A percentile compares a stretch with the other conserved stretches of the same genome.
These are phyloP conservation scores for Eonycteris spelaea DNA, from an alignment of 2,113 vertebrate species.

Conservation along the genomic window DNA sequence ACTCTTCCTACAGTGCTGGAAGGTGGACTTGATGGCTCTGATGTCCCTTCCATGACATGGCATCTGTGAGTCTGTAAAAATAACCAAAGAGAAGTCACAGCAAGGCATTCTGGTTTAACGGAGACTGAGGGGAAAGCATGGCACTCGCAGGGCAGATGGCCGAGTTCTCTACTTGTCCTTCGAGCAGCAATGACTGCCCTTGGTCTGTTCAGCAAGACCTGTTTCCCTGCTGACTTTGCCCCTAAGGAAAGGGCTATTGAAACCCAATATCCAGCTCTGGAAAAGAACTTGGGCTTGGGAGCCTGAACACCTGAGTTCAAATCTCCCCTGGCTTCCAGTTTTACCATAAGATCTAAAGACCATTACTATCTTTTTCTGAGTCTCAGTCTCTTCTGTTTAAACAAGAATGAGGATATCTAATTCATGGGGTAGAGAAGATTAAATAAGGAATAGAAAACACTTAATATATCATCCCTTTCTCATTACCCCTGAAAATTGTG, in stretches of 20 bases:
- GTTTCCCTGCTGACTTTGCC: background rate
- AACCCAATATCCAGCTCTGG: background rate
- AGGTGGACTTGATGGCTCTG: background rate
- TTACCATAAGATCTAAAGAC: background rate
- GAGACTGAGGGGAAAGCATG: accelerated
- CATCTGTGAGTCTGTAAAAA: background rate
- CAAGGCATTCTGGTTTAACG: background rate
- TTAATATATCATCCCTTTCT: background rate
- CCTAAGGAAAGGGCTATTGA: background rate
- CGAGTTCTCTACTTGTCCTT: background rate
- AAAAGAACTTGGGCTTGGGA: background rate
- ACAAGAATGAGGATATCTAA: background rate
- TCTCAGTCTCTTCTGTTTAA: background rate
- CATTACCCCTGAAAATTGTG: background rate
- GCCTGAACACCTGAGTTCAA: background rate
- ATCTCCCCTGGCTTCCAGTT: background rate
- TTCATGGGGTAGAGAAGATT: background rate
- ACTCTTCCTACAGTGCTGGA: background rate
- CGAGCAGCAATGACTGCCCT: accelerated
- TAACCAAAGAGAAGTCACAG: background rate
- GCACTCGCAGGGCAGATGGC: accelerated
- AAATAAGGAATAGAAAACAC: background rate
- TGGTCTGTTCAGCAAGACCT: background rate
- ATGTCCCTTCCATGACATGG: background rate
- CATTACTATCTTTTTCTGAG: background rate